phyloP scores from a whole-genome alignment of 2,113 vertebrate genomes.

The Hepsetus odoe region DNA sequence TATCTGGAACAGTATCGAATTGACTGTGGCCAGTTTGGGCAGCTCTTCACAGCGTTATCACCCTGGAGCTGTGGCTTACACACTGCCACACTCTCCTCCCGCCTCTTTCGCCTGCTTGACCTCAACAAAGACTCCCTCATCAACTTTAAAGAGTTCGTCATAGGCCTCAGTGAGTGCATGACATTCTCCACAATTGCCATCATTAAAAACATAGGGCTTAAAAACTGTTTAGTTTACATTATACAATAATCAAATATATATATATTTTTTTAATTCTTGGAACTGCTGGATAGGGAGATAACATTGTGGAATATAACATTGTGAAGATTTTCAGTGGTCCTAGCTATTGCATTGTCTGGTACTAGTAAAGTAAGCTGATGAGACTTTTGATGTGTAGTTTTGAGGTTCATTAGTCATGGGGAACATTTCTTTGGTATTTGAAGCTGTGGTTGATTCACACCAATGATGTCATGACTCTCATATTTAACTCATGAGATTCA shows the following conservation, averaged over 20 bases:
- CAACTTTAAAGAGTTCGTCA: conserved; percentile 98
- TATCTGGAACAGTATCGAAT: conserved; percentile 98
- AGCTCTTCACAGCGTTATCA: conserved; percentile 82
- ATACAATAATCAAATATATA: too few species aligned
- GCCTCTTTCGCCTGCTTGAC: conserved; percentile 92
- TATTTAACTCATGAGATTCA: too few species aligned
- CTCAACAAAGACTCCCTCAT: conserved; percentile 90
- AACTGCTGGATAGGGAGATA: too few species aligned
- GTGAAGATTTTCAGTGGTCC: too few species aligned
- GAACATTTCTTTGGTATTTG: background rate
- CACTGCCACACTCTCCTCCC: conserved; percentile 78
- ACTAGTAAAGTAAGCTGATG: too few species aligned
- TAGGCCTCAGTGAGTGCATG: conserved; percentile 85
- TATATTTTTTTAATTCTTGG: too few species aligned
- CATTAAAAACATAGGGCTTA: background rate
- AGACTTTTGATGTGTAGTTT: too few species aligned
- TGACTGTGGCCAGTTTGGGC: conserved; percentile 83
- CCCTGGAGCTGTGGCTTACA: conserved; percentile 90
- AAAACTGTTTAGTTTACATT: background rate
- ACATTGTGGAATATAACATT: too few species aligned
- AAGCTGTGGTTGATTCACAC: background rate
- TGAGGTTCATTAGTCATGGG: too few species aligned
- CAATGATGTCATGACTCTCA: background rate
- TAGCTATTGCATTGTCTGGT: too few species aligned
- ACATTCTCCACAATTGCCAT: background rate